A percentile compares a stretch with the other conserved stretches of the same genome.
Evolutionary conservation across 1,140 invertebrate species (phyloP).

Genomic region (Globodera rostochiensis): DNA sequence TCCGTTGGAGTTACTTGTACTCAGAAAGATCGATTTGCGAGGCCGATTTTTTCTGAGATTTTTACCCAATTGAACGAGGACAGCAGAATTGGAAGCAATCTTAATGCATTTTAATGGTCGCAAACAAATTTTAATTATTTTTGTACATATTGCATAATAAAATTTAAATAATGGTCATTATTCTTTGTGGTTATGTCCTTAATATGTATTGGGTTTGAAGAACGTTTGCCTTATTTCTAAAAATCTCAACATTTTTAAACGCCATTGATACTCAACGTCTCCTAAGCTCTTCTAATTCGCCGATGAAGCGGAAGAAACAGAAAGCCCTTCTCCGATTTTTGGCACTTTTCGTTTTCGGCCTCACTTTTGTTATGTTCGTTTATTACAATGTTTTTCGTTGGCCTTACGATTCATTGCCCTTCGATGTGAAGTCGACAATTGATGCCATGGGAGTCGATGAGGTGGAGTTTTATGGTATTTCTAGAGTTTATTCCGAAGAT

Average conservation of each 20-base stretch:
- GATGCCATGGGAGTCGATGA: not conserved
- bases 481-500: too few relatives aligned
- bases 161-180: too few relatives aligned
- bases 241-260: not conserved
- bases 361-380: not conserved
- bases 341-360: not conserved
- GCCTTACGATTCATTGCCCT: not conserved
- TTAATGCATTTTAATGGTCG: constrained; percentile 4
- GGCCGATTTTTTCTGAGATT: constrained; percentile 50
- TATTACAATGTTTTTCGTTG: not conserved
- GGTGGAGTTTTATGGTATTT: too few relatives aligned
- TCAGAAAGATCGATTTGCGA: constrained; percentile 43
- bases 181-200: too few relatives aligned
- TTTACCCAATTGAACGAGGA: constrained; percentile 33
- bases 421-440: not conserved
- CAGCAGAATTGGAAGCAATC: not conserved
- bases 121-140: not conserved
- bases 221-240: not conserved
- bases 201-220: too few relatives aligned
- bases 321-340: not conserved
- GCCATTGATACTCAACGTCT: not conserved
- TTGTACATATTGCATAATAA: not conserved
- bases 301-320: not conserved
- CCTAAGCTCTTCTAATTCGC: not conserved
- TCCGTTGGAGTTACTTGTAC: constrained; percentile 39